Conservation (phyloP, 2,888 invertebrate species). For the Gastrophysa polygoni region DNA sequence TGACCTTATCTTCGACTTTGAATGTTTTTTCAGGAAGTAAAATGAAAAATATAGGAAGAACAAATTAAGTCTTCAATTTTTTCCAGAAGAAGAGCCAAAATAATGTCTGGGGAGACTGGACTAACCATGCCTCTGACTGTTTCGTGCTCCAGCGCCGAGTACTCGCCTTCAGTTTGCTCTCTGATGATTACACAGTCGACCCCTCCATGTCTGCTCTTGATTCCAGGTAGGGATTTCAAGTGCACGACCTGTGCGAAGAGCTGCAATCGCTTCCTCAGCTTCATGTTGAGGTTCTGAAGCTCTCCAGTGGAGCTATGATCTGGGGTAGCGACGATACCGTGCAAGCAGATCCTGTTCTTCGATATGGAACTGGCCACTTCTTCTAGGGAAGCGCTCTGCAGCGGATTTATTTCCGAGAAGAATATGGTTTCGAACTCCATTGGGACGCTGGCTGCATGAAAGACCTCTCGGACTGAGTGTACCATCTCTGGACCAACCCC, state of each 20-base stretch:
- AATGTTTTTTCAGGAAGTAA: too few species aligned
- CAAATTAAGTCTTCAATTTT: too few species aligned
- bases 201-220: conserved; percentile 79
- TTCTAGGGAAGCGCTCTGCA: background rate
- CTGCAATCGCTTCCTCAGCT: conserved; percentile 80
- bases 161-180: conserved; percentile 99
- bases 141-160: conserved; percentile 96
- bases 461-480: background rate
- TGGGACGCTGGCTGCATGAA: conserved; percentile 2
- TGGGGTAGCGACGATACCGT: conserved; percentile 76
- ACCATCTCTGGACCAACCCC: conserved; percentile 5
- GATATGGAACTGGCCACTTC: background rate
- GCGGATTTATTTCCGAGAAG: conserved; percentile 7
- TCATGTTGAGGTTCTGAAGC: conserved; percentile 91
- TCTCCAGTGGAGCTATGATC: conserved; percentile 87
- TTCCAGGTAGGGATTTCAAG: conserved; percentile 89
- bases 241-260: conserved; percentile 94
- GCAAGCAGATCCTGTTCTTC: conserved; percentile 3
- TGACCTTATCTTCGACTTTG: too few species aligned
- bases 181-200: conserved; percentile 97
- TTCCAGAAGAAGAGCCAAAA: too few species aligned
- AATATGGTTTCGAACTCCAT: conserved; percentile 1
- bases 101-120: too few species aligned
- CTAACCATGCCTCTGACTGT: conserved; percentile 85
- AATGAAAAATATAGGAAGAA: too few species aligned